phyloP scores from a whole-genome alignment of 2,888 invertebrate genomes.

The Tenthredo mesomela region DNA sequence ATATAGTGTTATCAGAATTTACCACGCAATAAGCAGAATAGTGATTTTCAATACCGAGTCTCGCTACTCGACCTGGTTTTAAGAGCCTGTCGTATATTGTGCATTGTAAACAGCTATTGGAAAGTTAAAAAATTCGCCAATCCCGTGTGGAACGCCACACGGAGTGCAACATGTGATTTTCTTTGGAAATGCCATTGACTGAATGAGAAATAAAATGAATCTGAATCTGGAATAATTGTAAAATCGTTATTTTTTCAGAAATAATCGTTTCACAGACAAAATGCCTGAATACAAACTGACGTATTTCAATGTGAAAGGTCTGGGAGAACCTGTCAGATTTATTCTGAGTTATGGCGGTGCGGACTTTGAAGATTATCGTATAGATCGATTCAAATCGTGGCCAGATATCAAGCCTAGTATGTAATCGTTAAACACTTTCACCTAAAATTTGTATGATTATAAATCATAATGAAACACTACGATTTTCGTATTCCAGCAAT shows the following conservation, averaged over 20 bases:
- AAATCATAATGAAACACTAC: not conserved
- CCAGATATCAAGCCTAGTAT: slow-evolving; percentile 66
- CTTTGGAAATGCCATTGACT: not conserved
- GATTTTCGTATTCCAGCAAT: slow-evolving; percentile 62
- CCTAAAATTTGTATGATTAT: not conserved
- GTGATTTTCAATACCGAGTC: not conserved
- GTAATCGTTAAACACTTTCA: slow-evolving; percentile 25
- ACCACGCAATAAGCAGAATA: not conserved
- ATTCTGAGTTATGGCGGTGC: slow-evolving; percentile 72
- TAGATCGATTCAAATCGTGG: slow-evolving; percentile 70
- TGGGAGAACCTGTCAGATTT: slow-evolving; percentile 75
- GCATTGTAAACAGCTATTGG: not conserved
- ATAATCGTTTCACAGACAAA: not conserved
- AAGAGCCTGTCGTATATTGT: not conserved
- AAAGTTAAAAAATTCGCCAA: not conserved
- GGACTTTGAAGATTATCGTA: slow-evolving; percentile 75
- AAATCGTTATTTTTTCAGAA: not conserved
- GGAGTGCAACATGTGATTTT: not conserved
- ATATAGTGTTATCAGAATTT: not conserved
- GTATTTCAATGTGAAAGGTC: slow-evolving; percentile 76
- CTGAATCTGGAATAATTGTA: not conserved
- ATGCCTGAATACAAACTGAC: slow-evolving; percentile 74
- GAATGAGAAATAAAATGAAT: not conserved
- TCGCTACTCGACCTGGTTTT: not conserved
- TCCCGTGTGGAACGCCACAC: not conserved